Percentiles rank a stretch among this genome's conserved stretches.
phyloP scores from a whole-genome alignment of 2,113 vertebrate genomes.

The Rhinopomastus cyanomelas region DNA sequence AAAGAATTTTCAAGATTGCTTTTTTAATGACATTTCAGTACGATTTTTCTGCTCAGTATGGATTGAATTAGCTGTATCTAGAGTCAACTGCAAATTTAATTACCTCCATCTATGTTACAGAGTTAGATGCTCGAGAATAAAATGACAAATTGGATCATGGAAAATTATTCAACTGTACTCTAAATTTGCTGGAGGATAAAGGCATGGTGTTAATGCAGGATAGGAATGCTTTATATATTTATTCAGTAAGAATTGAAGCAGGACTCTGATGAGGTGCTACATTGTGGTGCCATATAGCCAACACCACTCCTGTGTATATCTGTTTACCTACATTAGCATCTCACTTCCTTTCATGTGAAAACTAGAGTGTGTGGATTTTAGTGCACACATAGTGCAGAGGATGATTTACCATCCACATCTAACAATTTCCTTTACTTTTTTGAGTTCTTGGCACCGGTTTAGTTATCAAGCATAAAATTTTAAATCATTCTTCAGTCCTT shows the following conservation, averaged over 20 bases:
- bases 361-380: not conserved
- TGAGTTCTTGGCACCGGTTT: not conserved
- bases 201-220: not conserved
- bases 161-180: not conserved
- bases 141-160: not conserved
- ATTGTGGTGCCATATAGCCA: not conserved
- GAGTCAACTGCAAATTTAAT: no score
- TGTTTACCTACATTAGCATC: not conserved
- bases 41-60: not conserved
- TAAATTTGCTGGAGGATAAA: not conserved
- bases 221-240: not conserved
- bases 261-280: not conserved
- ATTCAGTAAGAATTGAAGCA: not conserved
- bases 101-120: not conserved
- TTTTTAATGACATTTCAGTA: not conserved
- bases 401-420: not conserved
- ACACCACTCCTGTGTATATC: fast-evolving
- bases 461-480: not conserved
- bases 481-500: not conserved
- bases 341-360: not conserved
- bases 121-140: not conserved
- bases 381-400: not conserved
- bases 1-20: not conserved
- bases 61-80: no score
- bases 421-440: not conserved